Base-by-base conservation (phyloP, 2,113 vertebrate genomes). In the Campylomormyrus numenius region DNA sequence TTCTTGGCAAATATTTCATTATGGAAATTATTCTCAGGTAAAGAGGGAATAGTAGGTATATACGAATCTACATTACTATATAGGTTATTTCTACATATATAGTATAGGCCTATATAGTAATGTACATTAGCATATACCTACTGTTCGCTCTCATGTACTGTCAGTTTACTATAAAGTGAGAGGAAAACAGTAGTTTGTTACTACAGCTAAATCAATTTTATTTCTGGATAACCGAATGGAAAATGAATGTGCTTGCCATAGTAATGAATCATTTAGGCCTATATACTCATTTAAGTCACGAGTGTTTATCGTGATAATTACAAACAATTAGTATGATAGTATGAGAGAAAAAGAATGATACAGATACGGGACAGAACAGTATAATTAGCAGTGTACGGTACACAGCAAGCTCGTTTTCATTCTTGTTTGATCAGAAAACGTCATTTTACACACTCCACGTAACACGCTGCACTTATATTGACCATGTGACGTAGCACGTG, bases 191-290 rank as follows among this genome's bases (percentile, higher is more conserved):
- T 77, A 77, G 15, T 35, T 39, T 39, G 31, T 35, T 77, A 35
- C 13, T 77, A 31, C 15, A 39, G 70, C 11, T 77, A 77, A 35
- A 77, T 77, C 13, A 39, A 77, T 35, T 35, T 77, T 39, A 77
- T 27, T 66, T 66, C n/a, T 66, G 15, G 11, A 15, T 35, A 35
- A 39, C 15, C 7, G 5, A 35, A 77, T 35, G 45, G 42, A 85
- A 48, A 15, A 49, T 27, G 10, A 77, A 77, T 77, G n/a, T 66
- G n/a, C 19, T 35, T 77, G 70, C 31, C 27, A 35, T 17, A 39
- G 70, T 77, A 77, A 77, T 77, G 15, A 77, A 77, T 77, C 70
- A 77, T 35, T 83, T 24, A 91, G 88, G 88, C 83, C 90, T 90
- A 77, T 77, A 35, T 66, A 66, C 62, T 66, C 62, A 27, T 66